Percentiles rank a stretch among this genome's conserved stretches.
Conservation (phyloP, 2,888 invertebrate species). For the Venusia cambrica region DNA sequence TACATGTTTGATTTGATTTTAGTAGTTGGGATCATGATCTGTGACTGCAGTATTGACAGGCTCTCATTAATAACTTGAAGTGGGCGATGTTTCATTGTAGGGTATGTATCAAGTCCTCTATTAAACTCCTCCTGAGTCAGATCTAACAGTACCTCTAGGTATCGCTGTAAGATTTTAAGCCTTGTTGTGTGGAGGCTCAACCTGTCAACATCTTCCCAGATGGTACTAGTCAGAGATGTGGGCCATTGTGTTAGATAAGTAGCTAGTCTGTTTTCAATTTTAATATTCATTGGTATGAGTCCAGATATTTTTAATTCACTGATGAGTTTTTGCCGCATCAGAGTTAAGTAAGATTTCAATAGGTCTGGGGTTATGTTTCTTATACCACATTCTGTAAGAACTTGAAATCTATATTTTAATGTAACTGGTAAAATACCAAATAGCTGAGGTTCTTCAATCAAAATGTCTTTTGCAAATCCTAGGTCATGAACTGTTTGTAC, state of each 20-base stretch:
- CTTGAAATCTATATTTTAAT: slow-evolving; percentile 55
- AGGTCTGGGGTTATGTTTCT: slow-evolving; percentile 39
- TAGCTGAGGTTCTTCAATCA: slow-evolving; percentile 54
- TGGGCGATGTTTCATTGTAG: slow-evolving; percentile 70
- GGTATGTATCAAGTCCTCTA: slow-evolving; percentile 63
- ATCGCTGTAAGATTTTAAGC: slow-evolving; percentile 67
- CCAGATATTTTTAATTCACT: slow-evolving; percentile 50
- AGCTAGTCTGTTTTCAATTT: slow-evolving; percentile 67
- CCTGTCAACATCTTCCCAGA: slow-evolving; percentile 54
- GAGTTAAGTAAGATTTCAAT: slow-evolving; percentile 50
- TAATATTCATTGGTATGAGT: slow-evolving; percentile 43
- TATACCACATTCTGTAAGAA: slow-evolving; percentile 69
- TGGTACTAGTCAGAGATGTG: slow-evolving; percentile 64
- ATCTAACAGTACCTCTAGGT: slow-evolving; percentile 65
- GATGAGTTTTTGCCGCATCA: slow-evolving; percentile 57
- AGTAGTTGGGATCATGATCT: slow-evolving; percentile 53
- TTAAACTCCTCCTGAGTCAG: slow-evolving; percentile 58
- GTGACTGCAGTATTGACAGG: slow-evolving; percentile 54
- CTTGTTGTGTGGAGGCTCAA: slow-evolving; percentile 52
- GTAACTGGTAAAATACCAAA: slow-evolving; percentile 61
- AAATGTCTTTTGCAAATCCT: slow-evolving; percentile 46
- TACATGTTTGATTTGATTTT: slow-evolving; percentile 71
- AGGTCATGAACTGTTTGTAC: slow-evolving; percentile 48
- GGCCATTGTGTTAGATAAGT: slow-evolving; percentile 72
- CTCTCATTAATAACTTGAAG: slow-evolving; percentile 61